These are phyloP conservation scores for Leptonema lineaticorne DNA, from an alignment of 1,140 invertebrate species.

Conservation along the genomic window DNA sequence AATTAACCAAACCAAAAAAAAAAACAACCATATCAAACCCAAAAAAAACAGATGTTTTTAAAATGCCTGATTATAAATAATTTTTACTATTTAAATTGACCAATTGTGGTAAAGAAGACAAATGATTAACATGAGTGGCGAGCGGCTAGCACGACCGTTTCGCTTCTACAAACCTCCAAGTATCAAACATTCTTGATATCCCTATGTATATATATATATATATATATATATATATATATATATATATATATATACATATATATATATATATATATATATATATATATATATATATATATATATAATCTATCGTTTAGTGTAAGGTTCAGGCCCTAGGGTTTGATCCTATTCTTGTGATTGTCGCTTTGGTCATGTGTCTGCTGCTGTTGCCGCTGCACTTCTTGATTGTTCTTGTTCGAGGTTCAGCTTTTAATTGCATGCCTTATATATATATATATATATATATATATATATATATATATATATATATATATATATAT, in stretches of 20 bases:
- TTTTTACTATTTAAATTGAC: slow-evolving; percentile 26
- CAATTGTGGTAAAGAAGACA: slow-evolving; percentile 40
- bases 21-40: slow-evolving; percentile 13
- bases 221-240: no score
- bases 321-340: slow-evolving; percentile 19
- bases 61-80: slow-evolving; percentile 8
- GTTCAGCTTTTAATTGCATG: slow-evolving; percentile 39
- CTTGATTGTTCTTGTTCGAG: slow-evolving; percentile 28
- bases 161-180: slow-evolving; percentile 41
- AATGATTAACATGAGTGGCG: slow-evolving; percentile 37
- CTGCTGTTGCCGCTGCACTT: slow-evolving; percentile 30
- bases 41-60: slow-evolving; percentile 33
- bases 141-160: slow-evolving; percentile 33
- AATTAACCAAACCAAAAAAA: slow-evolving; percentile 37
- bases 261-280: no score
- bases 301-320: slow-evolving; percentile 26
- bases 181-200: slow-evolving; percentile 41
- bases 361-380: slow-evolving; percentile 38
- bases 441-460: background rate
- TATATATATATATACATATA: no score
- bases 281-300: background rate
- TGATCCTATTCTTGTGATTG: slow-evolving; percentile 34
- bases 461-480: background rate
- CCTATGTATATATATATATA: slow-evolving; percentile 22
- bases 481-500: no score